These are phyloP conservation scores for Heliconius sara DNA, from an alignment of 2,888 invertebrate species.

Conservation along the genomic window DNA sequence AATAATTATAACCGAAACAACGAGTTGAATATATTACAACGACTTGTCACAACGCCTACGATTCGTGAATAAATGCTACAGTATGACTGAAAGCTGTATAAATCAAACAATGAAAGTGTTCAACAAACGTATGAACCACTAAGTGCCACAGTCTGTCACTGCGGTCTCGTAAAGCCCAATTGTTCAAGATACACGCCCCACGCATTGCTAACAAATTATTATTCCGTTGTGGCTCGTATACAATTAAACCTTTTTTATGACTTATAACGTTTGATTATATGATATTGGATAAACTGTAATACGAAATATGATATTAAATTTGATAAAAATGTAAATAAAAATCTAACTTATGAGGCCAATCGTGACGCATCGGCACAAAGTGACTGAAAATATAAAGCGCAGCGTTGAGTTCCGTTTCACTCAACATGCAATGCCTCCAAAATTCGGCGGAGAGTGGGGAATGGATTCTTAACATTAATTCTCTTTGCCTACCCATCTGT, in stretches of 20 bases:
- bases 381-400: no score
- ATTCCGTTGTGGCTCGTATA: slow-evolving; percentile 19
- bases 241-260: slow-evolving; percentile 16
- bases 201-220: slow-evolving; percentile 28
- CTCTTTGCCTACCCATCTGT: no score
- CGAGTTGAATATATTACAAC: background rate
- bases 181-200: slow-evolving; percentile 36
- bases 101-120: slow-evolving; percentile 39
- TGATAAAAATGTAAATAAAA: no score
- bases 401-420: no score
- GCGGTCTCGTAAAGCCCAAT: slow-evolving; percentile 41
- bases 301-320: background rate
- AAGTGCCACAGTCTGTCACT: slow-evolving; percentile 39
- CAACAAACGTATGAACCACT: slow-evolving; percentile 35
- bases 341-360: no score
- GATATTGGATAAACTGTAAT: background rate
- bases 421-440: no score
- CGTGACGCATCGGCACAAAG: no score
- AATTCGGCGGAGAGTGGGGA: no score
- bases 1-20: background rate
- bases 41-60: background rate
- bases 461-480: no score
- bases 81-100: slow-evolving; percentile 8
- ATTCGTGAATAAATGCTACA: slow-evolving; percentile 22
- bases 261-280: background rate